Conservation (phyloP, 2,797 vertebrate genomes). For the Streptopelia turtur region DNA sequence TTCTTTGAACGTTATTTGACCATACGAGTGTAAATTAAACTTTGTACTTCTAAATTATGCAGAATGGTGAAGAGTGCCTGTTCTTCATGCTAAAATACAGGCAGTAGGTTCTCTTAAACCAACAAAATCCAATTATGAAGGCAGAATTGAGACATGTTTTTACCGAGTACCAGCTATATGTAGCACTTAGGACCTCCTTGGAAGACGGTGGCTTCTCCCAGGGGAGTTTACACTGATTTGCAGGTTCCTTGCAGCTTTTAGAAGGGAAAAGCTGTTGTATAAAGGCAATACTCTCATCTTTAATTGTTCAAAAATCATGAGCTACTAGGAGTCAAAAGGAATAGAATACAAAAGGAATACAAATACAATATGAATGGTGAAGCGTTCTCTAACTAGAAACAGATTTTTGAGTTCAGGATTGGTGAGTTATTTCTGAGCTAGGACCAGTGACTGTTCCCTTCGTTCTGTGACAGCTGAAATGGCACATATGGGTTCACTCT, state of each 20-base stretch:
- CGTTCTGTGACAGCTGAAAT: neutral
- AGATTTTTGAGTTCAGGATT: neutral
- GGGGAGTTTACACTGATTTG: neutral
- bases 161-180: neutral
- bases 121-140: neutral
- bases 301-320: neutral
- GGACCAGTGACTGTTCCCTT: neutral
- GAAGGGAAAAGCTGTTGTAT: neutral
- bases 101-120: neutral
- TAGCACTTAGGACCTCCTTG: neutral
- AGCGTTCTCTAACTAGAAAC: neutral
- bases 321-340: neutral
- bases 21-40: neutral
- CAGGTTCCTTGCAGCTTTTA: neutral
- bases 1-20: neutral
- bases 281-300: neutral
- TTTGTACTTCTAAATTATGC: neutral
- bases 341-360: neutral
- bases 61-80: neutral
- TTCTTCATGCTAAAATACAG: neutral
- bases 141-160: neutral
- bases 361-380: neutral
- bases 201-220: neutral
- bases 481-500: neutral
- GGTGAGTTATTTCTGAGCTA: neutral